Percentiles rank a stretch among this genome's conserved stretches.
phyloP scores from a whole-genome alignment of 2,113 vertebrate species.

The Psittacara wagleri region DNA sequence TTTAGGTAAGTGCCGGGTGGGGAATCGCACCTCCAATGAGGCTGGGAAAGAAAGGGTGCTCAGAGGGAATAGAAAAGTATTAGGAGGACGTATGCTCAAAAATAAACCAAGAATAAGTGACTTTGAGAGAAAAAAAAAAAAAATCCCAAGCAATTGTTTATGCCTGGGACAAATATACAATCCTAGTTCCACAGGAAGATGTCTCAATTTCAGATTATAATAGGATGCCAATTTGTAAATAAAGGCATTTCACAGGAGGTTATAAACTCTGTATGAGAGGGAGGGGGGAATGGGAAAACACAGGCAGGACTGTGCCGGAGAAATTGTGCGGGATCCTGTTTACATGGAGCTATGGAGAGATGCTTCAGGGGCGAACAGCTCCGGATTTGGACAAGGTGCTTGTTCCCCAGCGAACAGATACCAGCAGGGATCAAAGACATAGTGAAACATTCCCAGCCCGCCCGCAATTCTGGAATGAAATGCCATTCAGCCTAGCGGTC shows the following conservation, averaged over 20 bases:
- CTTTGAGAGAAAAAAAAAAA: constrained; percentile 5
- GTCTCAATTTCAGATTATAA: constrained; percentile 63
- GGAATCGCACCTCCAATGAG: neutral
- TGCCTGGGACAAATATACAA: constrained; percentile 53
- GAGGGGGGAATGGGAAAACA: neutral
- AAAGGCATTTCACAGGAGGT: constrained; percentile 53
- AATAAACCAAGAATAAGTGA: constrained; percentile 24
- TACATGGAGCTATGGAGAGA: neutral
- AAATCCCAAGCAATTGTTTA: constrained; percentile 59
- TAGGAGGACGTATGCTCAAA: neutral
- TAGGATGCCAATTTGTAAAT: constrained; percentile 61
- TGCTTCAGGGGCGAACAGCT: neutral
- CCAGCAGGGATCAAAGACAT: constrained; percentile 49
- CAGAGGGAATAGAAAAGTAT: neutral
- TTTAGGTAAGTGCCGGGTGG: neutral
- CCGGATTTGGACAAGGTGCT: constrained; percentile 28
- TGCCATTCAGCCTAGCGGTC: neutral
- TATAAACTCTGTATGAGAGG: constrained; percentile 19
- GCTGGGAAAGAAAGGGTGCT: neutral
- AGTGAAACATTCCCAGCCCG: constrained; percentile 41
- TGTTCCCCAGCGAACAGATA: neutral
- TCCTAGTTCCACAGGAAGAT: constrained; percentile 48
- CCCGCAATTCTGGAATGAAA: constrained; percentile 31
- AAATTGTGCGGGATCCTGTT: neutral
- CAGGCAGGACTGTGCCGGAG: neutral